Evolutionary conservation across 2,797 vertebrate species (phyloP).

Genomic region (Acanthornis magna): DNA sequence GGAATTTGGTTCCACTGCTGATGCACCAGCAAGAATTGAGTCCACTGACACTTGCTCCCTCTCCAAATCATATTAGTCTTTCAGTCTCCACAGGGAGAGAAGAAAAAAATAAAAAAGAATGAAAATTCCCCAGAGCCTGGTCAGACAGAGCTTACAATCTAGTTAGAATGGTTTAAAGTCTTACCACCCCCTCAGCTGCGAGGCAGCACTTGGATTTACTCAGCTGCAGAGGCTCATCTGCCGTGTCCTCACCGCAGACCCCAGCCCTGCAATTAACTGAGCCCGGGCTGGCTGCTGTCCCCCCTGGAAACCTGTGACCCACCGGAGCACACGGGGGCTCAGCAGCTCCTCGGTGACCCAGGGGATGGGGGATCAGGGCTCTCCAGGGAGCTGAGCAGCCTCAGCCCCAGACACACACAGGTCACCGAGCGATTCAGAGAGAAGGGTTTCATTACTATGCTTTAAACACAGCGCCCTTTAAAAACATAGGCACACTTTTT

Average conservation of each 20-base stretch:
- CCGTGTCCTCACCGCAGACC: not conserved
- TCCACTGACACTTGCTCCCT: constrained; percentile 28
- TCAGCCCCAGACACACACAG: not conserved
- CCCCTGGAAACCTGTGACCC: not conserved
- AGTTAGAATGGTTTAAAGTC: constrained; percentile 3
- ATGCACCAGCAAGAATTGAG: constrained; percentile 17
- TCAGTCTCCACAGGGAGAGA: not conserved
- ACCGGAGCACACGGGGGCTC: not conserved
- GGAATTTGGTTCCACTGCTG: not conserved
- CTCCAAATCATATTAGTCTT: constrained; percentile 34
- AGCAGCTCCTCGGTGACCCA: constrained; percentile 5
- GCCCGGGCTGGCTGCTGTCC: not conserved
- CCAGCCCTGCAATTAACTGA: constrained; percentile 20
- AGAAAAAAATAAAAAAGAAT: not conserved
- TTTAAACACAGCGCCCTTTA: not conserved
- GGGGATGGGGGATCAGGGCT: not conserved
- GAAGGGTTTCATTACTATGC: constrained; percentile 22
- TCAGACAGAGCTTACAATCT: not conserved
- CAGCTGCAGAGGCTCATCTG: not conserved
- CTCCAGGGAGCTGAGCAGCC: not conserved
- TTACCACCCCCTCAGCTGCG: not conserved
- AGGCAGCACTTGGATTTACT: constrained; percentile 7
- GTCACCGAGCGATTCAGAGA: not conserved
- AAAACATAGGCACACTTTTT: constrained; percentile 38
- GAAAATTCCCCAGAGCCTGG: not conserved